Evolutionary conservation across 2,888 invertebrate species (phyloP).

Genomic region (Psylliodes chrysocephalus): DNA sequence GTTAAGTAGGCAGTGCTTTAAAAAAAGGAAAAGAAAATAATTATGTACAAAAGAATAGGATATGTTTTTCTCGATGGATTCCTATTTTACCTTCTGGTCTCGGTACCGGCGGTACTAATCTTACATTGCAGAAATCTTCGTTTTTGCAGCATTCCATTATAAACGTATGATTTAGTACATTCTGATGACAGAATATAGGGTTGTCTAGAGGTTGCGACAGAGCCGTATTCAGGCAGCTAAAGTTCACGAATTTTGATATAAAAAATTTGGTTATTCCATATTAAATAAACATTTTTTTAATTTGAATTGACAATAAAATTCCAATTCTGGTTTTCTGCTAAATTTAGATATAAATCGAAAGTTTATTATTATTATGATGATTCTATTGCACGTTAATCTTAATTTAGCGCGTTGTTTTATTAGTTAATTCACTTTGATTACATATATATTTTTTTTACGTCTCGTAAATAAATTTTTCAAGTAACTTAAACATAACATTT

Average conservation of each 20-base stretch:
- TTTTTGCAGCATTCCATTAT: conserved; percentile 85
- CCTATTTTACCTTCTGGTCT: conserved; percentile 10
- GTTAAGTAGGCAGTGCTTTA: conserved; percentile 21
- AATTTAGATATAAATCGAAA: neutral
- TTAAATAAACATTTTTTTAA: neutral
- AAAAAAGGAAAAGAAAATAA: conserved; percentile 27
- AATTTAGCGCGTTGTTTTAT: no score
- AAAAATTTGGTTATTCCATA: neutral
- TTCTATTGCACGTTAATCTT: no score
- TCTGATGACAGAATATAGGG: conserved; percentile 84
- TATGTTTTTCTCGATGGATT: neutral
- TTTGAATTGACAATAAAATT: conserved; percentile 12
- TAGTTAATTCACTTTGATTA: no score
- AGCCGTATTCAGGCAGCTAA: conserved; percentile 80
- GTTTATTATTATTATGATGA: no score
- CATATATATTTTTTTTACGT: no score
- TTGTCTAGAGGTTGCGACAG: conserved; percentile 81
- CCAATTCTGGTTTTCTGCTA: conserved; percentile 12
- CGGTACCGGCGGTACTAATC: conserved; percentile 68
- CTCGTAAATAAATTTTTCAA: no score
- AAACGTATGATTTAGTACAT: conserved; percentile 79
- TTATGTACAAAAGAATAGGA: conserved; percentile 28
- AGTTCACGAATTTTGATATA: conserved; percentile 45
- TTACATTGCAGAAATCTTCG: conserved; percentile 78
- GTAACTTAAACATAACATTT: no score